phyloP scores from a whole-genome alignment of 2,888 invertebrate genomes.

The Electrophaes corylata region DNA sequence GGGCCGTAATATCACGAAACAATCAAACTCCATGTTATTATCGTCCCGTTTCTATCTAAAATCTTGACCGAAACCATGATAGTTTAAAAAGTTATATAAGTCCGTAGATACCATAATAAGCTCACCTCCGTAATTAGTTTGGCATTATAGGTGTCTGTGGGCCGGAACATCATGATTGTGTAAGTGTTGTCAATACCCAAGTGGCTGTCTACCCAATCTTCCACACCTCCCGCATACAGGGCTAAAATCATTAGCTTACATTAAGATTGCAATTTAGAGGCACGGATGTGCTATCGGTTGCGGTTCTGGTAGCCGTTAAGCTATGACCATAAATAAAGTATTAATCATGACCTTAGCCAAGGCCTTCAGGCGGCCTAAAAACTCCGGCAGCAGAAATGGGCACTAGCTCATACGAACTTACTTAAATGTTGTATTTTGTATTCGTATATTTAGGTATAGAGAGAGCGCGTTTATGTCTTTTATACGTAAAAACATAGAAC shows the following conservation, averaged over 20 bases:
- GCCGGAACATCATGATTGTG: constrained; percentile 72
- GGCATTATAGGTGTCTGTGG: constrained; percentile 60
- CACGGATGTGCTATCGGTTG: too few species aligned
- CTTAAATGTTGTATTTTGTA: not conserved
- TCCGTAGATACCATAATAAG: not conserved
- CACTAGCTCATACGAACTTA: not conserved
- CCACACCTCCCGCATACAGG: constrained; percentile 74
- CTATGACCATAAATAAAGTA: too few species aligned
- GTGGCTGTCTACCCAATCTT: constrained; percentile 79
- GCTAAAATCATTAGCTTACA: constrained; percentile 49
- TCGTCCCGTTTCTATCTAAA: too few species aligned
- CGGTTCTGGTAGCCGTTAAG: too few species aligned
- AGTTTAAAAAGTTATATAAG: too few species aligned
- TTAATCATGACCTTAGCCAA: too few species aligned
- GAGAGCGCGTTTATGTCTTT: constrained; percentile 14
- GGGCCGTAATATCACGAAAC: too few species aligned
- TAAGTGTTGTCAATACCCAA: constrained; percentile 76
- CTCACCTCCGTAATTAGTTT: constrained; percentile 66
- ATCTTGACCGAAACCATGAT: too few species aligned
- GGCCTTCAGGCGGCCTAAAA: too few species aligned
- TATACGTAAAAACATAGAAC: not conserved
- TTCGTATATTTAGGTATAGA: constrained; percentile 23
- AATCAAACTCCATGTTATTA: too few species aligned
- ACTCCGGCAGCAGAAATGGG: too few species aligned
- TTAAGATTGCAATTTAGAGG: too few species aligned